phyloP scores from a whole-genome alignment of 2,797 vertebrate species.

The Manis crassicaudata region DNA sequence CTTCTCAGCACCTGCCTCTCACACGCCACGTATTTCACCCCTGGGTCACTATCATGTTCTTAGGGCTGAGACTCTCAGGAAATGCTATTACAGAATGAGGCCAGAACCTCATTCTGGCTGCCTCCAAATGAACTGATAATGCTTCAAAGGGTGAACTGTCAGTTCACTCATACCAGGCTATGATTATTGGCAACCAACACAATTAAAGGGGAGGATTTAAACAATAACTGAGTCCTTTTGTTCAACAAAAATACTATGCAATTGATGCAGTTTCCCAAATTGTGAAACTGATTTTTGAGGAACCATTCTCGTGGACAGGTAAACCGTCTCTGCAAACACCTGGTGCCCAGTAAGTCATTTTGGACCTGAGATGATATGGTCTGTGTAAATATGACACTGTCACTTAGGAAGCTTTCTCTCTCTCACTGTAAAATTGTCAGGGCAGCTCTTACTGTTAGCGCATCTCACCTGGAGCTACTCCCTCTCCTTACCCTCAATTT shows the following conservation, averaged over 20 bases:
- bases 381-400: not conserved
- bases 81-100: not conserved
- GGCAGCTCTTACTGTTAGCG: not conserved
- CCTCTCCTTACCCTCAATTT: not conserved
- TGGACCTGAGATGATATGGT: not conserved
- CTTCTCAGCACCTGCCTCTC: accelerated
- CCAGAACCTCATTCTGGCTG: not conserved
- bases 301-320: not conserved
- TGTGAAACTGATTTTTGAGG: not conserved
- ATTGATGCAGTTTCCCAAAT: not conserved
- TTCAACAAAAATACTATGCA: not conserved
- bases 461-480: not conserved
- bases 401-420: not conserved
- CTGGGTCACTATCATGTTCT: not conserved
- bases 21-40: not conserved
- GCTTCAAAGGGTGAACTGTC: not conserved
- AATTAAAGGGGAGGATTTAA: not conserved
- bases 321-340: not conserved
- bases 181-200: not conserved
- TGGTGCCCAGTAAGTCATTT: not conserved
- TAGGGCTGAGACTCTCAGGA: not conserved
- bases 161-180: not conserved
- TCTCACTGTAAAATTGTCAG: not conserved
- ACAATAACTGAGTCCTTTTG: not conserved
- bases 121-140: not conserved